Evolutionary conservation across 2,888 invertebrate species (phyloP), one percentile per base, ranked within the genome.

Genomic region (Pimpla rufipes): DNA sequence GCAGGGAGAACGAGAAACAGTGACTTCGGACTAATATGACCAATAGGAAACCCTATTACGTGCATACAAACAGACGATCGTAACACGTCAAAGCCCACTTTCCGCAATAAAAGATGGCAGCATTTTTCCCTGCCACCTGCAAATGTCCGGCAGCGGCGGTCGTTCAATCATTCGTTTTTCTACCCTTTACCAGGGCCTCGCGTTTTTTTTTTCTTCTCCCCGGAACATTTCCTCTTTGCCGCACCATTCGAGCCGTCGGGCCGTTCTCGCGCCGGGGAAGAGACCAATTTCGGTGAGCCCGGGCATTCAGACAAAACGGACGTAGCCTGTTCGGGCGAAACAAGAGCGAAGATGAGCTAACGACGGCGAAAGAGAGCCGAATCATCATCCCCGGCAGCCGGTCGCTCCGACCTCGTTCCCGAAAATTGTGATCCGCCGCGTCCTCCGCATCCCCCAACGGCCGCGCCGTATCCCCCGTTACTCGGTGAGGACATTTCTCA

Each of bases 351-450:
- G 82, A 79, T 79, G 64, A 75, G 70, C 82, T 82, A 82, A 82
- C 78, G 82, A 82, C 74, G 64, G 64, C 67, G 71, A 57, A 57
- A 8, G 71, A 71, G 71, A 71, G 71, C 55, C 71, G 64, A 79
- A 82, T 82, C 82, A 82, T 82, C 82, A 57, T 79, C 78, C 68
- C 68, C 78, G 67, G 52, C 78, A 82, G 74, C 78, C 57, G 71
- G 55, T 23, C 50, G 47, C 50, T 66, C 67, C 77, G 18, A 55
- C 40, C 74, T 70, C 82, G 40, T 79, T 47, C 23, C 70, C 74
- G 64, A 78, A 79, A 79, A 79, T 68, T 75, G 81, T 70, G 68
- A 82, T 82, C 68, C 29, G 3, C 5, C 29, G 29, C 29, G 29
- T 29, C 29, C 70, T 55, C 70, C 57, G 64, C 18, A 45, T 75